Percentiles rank a stretch among this genome's conserved stretches.
These are phyloP conservation scores for Coilia nasus DNA, from an alignment of 2,797 vertebrate genomes.

Conservation along the genomic window DNA sequence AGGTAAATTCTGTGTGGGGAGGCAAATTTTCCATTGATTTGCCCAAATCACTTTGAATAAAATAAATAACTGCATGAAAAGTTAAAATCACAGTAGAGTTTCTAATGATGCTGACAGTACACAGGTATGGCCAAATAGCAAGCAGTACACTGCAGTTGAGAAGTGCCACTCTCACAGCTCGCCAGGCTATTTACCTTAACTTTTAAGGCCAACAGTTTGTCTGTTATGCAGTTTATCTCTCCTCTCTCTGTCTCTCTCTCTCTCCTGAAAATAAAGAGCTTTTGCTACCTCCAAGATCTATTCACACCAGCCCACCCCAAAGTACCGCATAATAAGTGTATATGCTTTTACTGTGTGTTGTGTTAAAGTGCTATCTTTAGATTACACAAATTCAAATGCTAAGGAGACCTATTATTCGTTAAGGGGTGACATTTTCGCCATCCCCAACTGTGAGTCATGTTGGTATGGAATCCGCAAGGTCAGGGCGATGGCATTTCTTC, in stretches of 20 bases:
- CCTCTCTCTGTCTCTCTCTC: neutral
- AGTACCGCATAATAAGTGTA: neutral
- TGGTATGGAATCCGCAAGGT: neutral
- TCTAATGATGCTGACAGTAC: conserved; percentile 2
- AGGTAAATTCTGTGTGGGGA: neutral
- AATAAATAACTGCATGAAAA: neutral
- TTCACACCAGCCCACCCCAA: neutral
- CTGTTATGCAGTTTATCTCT: neutral
- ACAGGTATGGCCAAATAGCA: neutral
- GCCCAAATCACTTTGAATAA: neutral
- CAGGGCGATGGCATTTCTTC: neutral
- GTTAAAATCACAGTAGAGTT: neutral
- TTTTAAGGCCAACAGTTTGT: neutral
- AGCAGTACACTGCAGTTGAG: neutral
- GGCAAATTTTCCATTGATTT: neutral
- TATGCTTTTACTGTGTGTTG: neutral
- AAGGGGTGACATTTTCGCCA: neutral
- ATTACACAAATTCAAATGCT: neutral
- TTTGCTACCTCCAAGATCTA: neutral
- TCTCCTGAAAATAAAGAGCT: neutral
- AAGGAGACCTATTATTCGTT: neutral
- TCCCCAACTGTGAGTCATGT: neutral
- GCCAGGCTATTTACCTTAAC: neutral
- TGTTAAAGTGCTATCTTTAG: neutral
- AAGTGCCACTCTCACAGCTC: neutral